These are phyloP conservation scores for Leucosticte australis DNA, from an alignment of 2,113 vertebrate species.

Conservation along the genomic window DNA sequence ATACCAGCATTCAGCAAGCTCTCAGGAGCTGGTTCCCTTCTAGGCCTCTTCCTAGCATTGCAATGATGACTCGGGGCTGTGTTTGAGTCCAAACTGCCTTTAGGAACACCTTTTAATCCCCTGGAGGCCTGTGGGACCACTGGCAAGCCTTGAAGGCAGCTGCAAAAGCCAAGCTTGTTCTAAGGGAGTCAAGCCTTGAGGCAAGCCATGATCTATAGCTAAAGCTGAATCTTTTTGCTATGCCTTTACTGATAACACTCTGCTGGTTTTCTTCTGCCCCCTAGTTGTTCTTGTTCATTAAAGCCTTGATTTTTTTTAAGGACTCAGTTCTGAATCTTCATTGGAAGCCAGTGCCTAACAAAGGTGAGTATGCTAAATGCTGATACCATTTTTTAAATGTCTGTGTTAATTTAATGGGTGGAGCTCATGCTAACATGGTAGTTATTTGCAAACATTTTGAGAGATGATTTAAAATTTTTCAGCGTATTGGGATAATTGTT, in stretches of 20 bases:
- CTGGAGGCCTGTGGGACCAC: background rate
- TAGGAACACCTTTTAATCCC: no score
- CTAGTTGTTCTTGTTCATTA: background rate
- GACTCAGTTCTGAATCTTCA: background rate
- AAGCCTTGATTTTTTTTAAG: background rate
- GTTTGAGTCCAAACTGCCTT: background rate
- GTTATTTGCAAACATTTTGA: background rate
- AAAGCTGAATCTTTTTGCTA: background rate
- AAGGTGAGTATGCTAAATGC: background rate
- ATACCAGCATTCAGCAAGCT: background rate
- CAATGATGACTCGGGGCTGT: fast-evolving
- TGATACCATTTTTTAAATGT: background rate
- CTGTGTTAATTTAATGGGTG: background rate
- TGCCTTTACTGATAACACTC: background rate
- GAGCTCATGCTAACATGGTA: background rate
- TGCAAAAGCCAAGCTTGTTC: background rate
- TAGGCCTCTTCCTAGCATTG: no score
- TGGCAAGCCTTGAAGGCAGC: background rate
- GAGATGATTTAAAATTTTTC: background rate
- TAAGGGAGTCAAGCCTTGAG: background rate
- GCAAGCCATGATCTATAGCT: background rate
- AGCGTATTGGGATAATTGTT: background rate
- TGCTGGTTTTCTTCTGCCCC: background rate
- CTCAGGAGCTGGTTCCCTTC: background rate
- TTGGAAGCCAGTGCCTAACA: background rate